Evolutionary conservation across 1,140 invertebrate genomes (phyloP), one percentile per base, ranked within the genome.

Genomic region (Holcopasites calliopsidis): DNA sequence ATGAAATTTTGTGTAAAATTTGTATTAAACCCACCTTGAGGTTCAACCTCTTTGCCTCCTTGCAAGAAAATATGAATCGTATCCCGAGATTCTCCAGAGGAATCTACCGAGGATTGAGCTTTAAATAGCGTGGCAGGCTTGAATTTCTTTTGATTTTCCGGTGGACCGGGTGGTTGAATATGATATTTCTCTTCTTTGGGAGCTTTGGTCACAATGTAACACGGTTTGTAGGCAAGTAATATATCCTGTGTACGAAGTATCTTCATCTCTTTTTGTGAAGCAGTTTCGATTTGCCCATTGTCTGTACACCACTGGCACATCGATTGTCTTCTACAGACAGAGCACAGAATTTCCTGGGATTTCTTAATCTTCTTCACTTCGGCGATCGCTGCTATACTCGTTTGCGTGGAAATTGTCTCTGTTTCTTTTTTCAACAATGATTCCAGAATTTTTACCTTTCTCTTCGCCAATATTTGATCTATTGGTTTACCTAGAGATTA

Each of bases 161-260:
- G n/a, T 5, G 8, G 65, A 40, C 18, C 18, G 26, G 40, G 23
- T 1, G n/a, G 7, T 74, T 44, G n/a, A 3, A 77, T n/a, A n/a
- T n/a, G 28, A 18, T 18, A 42, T 26, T 38, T 42, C 0, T 55
- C n/a, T 50, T 64, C 21, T 11, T 77, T 33, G 0, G 76, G 60
- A 26, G 26, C 18, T 18, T 42, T 80, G 0, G 62, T 64, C 1
- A 80, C 31, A 21, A 78, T 26, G 3, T 80, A 85, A 42, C 80
- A 85, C 1, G 85, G 82, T 21, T 80, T 83, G 26, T 85, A 85
- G 1, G 84, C 73, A 6, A 86, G 18, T 6, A 86, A 47, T 76
- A 86, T 86, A 50, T 86, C 84, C 28, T 79, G 66, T 0, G 85
- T 86, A 28, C 70, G 62, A 21, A 77, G 58, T 13, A 77, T 71